A percentile compares a stretch with the other conserved stretches of the same genome.
These are phyloP conservation scores for Scolopax rusticola DNA, from an alignment of 2,797 vertebrate species.

Conservation along the genomic window DNA sequence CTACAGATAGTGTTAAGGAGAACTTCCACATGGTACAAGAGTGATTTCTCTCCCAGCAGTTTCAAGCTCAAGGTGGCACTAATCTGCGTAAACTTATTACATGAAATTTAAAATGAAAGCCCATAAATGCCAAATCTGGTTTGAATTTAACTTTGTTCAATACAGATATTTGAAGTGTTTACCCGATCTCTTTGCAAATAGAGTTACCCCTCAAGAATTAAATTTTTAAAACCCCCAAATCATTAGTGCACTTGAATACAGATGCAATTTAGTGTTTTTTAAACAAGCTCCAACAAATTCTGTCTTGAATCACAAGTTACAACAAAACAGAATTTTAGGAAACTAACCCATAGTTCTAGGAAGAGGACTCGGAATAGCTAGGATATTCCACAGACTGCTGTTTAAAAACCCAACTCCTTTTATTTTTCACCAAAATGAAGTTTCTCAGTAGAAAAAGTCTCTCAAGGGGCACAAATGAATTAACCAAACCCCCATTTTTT, in stretches of 20 bases:
- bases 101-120: background rate
- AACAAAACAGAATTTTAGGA: background rate
- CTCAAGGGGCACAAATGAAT: background rate
- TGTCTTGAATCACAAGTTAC: background rate
- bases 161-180: background rate
- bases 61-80: background rate
- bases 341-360: background rate
- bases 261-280: background rate
- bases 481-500: background rate
- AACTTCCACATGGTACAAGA: background rate
- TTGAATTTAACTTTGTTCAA: background rate
- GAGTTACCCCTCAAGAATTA: background rate
- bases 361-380: background rate
- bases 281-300: background rate
- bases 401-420: background rate
- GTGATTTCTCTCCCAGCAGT: background rate
- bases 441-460: background rate
- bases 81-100: background rate
- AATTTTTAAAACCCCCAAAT: background rate
- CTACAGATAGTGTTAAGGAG: constrained; percentile 67
- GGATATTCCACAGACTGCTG: background rate
- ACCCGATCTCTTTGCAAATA: background rate
- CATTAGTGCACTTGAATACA: background rate
- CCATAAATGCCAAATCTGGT: background rate
- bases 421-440: background rate